A percentile compares a stretch with the other conserved stretches of the same genome.
phyloP scores from a whole-genome alignment of 2,888 invertebrate genomes.

The Hirtodrosophila alboralis region DNA sequence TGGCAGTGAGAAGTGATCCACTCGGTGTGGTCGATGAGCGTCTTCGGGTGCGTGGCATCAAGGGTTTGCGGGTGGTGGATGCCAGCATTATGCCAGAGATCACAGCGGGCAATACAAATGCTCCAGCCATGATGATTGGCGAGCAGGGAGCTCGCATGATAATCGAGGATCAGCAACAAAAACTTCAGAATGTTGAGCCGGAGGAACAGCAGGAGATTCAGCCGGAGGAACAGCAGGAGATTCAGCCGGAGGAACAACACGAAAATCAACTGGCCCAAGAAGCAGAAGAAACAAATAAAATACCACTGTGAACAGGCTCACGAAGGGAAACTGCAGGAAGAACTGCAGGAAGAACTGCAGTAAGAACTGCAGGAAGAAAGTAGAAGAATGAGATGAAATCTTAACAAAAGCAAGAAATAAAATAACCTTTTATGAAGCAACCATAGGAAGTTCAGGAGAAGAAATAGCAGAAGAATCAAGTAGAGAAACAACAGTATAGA shows the following conservation, averaged over 20 bases:
- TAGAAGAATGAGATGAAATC: no score
- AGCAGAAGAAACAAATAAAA: constrained; percentile 11
- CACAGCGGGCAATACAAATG: constrained; percentile 92
- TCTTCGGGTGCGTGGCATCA: constrained; percentile 86
- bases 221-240: neutral
- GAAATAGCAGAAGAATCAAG: no score
- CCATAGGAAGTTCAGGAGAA: no score
- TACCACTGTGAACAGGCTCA: constrained; percentile 1
- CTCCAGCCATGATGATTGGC: constrained; percentile 93
- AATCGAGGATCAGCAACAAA: constrained; percentile 42
- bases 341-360: no score
- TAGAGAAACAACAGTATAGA: no score
- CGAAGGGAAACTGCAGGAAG: no score
- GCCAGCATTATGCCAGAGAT: constrained; percentile 93
- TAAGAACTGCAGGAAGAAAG: no score
- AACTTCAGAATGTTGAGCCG: neutral
- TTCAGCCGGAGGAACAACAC: neutral
- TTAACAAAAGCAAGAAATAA: no score
- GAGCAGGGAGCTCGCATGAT: constrained; percentile 89
- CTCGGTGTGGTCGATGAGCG: constrained; percentile 85
- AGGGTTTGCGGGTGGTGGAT: constrained; percentile 91
- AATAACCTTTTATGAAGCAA: no score
- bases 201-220: neutral
- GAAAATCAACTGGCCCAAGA: neutral
- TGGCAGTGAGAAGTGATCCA: constrained; percentile 85